These are phyloP conservation scores for Pseudomugil tenellus DNA, from an alignment of 2,797 vertebrate species.

Conservation along the genomic window DNA sequence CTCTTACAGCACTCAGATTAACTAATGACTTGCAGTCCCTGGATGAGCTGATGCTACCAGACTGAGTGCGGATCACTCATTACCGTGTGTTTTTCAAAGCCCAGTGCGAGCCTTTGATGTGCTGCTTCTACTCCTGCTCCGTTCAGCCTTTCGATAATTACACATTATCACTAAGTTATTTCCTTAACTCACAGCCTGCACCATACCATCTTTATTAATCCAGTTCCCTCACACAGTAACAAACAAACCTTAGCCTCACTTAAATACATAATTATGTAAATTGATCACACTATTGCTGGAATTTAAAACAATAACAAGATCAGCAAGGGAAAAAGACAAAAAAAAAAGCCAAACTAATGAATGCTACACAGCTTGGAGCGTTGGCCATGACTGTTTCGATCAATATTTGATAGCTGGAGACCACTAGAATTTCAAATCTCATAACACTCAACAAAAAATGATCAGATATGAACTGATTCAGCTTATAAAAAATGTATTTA, in stretches of 20 bases:
- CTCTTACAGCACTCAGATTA: slow-evolving; percentile 27
- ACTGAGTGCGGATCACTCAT: slow-evolving; percentile 39
- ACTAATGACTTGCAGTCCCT: slow-evolving; percentile 22
- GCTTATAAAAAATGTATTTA: not conserved
- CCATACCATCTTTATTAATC: slow-evolving; percentile 5
- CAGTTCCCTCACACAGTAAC: slow-evolving; percentile 3
- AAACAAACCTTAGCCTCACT: slow-evolving; percentile 1
- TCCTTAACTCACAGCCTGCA: not conserved
- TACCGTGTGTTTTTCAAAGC: slow-evolving; percentile 50
- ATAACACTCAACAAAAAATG: not conserved
- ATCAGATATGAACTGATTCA: slow-evolving; percentile 2
- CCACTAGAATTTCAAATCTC: not conserved
- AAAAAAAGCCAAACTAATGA: not conserved
- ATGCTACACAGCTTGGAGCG: not conserved
- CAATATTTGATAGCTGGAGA: not conserved
- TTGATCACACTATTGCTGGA: not conserved
- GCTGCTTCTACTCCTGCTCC: slow-evolving; percentile 19
- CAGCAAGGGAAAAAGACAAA: too few species aligned
- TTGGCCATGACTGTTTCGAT: not conserved
- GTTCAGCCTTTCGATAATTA: slow-evolving; percentile 14
- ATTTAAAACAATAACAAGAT: slow-evolving; percentile 1
- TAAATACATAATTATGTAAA: not conserved
- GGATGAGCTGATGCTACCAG: slow-evolving; percentile 34
- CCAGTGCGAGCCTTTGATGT: slow-evolving; percentile 53
- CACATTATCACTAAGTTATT: slow-evolving; percentile 17